A percentile compares a stretch with the other conserved stretches of the same genome.
These are phyloP conservation scores for Drosophila insularis DNA, from an alignment of 1,140 invertebrate genomes.

Conservation along the genomic window DNA sequence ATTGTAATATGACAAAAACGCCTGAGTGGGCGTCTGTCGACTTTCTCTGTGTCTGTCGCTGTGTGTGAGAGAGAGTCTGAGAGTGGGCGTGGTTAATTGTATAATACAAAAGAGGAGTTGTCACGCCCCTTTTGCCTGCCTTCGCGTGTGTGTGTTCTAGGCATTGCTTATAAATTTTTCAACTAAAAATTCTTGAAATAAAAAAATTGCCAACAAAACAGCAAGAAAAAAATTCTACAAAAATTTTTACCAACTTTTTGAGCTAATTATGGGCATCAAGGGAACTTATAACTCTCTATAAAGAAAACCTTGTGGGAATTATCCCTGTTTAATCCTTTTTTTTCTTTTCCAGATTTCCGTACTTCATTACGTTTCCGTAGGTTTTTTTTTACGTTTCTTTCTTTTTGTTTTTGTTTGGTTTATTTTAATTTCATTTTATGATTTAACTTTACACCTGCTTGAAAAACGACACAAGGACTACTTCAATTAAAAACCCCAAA, in stretches of 20 bases:
- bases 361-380: slow-evolving; percentile 69
- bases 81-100: background rate
- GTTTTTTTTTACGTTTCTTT: slow-evolving; percentile 1
- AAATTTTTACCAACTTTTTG: slow-evolving; percentile 44
- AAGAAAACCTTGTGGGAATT: slow-evolving; percentile 46
- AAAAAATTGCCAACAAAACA: slow-evolving; percentile 37
- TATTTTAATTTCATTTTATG: slow-evolving; percentile 82
- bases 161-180: slow-evolving; percentile 59
- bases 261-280: slow-evolving; percentile 70
- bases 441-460: slow-evolving; percentile 82
- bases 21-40: slow-evolving; percentile 15
- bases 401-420: slow-evolving; percentile 54
- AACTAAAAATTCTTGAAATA: slow-evolving; percentile 51
- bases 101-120: slow-evolving; percentile 23
- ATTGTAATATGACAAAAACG: slow-evolving; percentile 67
- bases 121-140: slow-evolving; percentile 4
- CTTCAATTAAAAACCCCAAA: slow-evolving; percentile 78
- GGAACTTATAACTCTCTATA: slow-evolving; percentile 17
- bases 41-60: background rate
- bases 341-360: slow-evolving; percentile 37
- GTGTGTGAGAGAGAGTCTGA: background rate
- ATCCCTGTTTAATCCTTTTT: slow-evolving; percentile 64
- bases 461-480: slow-evolving; percentile 50
- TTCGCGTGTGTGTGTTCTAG: slow-evolving; percentile 29
- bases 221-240: slow-evolving; percentile 37